phyloP scores from a whole-genome alignment of 2,888 invertebrate genomes.

The Ptychoptera albimana region DNA sequence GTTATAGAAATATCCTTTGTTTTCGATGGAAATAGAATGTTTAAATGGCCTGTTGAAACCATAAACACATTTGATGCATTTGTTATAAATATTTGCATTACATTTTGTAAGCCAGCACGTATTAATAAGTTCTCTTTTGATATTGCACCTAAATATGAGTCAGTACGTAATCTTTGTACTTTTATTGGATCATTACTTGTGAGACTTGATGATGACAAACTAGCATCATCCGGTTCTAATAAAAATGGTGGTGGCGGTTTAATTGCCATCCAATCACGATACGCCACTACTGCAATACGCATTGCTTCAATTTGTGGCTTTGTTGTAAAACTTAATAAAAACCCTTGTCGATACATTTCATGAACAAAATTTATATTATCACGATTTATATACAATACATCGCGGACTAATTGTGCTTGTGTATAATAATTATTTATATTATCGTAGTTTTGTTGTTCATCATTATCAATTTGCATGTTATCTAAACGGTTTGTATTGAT shows the following conservation, averaged over 20 bases:
- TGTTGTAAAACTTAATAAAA: constrained; percentile 62
- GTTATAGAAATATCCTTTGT: constrained; percentile 43
- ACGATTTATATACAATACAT: constrained; percentile 71
- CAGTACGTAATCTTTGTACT: constrained; percentile 49
- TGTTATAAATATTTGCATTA: constrained; percentile 57
- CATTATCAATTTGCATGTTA: constrained; percentile 24
- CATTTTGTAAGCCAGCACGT: constrained; percentile 62
- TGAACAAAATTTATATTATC: constrained; percentile 91
- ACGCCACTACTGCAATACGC: constrained; percentile 76
- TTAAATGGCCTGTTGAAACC: constrained; percentile 32
- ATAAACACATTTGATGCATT: constrained; percentile 92
- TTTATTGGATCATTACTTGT: constrained; percentile 20
- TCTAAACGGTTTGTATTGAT: constrained; percentile 21
- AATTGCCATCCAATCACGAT: constrained; percentile 91
- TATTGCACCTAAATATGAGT: constrained; percentile 74
- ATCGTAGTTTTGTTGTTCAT: constrained; percentile 20
- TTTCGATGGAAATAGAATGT: constrained; percentile 38
- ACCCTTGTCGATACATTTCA: constrained; percentile 86
- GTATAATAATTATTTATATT: constrained; percentile 18
- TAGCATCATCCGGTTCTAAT: constrained; percentile 45
- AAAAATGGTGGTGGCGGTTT: constrained; percentile 65
- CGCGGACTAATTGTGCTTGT: constrained; percentile 52
- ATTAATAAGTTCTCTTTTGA: constrained; percentile 64
- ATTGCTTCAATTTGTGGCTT: constrained; percentile 69
- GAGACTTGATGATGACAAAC: constrained; percentile 20